Evolutionary conservation across 2,113 vertebrate species (phyloP).

Genomic region (Asarcornis scutulata): DNA sequence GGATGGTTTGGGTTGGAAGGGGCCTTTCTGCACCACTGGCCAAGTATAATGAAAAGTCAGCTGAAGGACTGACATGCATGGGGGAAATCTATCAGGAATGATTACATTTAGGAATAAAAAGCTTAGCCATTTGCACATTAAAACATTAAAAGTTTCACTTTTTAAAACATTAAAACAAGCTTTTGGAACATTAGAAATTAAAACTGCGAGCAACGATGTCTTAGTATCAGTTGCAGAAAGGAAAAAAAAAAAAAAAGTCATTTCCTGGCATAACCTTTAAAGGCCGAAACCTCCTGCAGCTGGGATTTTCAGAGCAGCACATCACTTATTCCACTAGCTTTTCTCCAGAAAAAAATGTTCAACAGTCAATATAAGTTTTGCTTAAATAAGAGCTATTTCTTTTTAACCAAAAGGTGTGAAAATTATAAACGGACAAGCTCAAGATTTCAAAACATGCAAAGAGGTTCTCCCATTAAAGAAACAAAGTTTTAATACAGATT

Average conservation of each 20-base stretch:
- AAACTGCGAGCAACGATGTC: background rate
- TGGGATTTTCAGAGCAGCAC: background rate
- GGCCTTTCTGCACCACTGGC: background rate
- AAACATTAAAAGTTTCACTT: background rate
- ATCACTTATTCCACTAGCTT: background rate
- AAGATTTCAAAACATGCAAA: background rate
- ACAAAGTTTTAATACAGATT: background rate
- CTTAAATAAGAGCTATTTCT: background rate
- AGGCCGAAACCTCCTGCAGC: background rate
- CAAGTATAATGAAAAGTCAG: background rate
- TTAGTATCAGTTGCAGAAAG: background rate
- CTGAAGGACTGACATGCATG: accelerated
- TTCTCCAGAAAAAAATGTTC: background rate
- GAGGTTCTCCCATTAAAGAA: background rate
- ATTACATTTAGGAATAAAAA: background rate
- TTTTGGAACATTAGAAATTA: background rate
- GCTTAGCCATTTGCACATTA: background rate
- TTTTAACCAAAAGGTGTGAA: background rate
- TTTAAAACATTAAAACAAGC: no score
- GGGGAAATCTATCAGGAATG: background rate
- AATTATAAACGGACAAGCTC: background rate
- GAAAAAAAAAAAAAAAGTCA: background rate
- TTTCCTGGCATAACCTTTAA: background rate
- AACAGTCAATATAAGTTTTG: background rate
- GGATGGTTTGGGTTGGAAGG: no score